Percentiles rank a stretch among this genome's conserved stretches.
Evolutionary conservation across 2,888 invertebrate species (phyloP).

Genomic region (Athalia circularis): DNA sequence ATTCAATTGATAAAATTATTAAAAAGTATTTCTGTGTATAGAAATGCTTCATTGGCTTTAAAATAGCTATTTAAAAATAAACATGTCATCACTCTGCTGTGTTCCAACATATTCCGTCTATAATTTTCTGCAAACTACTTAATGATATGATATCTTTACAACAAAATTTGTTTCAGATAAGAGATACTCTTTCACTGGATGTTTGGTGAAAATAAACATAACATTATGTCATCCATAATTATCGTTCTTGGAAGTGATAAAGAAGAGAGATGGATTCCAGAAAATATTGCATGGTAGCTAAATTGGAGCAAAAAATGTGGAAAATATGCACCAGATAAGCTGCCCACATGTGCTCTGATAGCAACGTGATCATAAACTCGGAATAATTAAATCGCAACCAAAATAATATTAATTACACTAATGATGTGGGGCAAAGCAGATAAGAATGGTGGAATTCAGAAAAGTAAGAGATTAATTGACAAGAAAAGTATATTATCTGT

Average conservation of each 20-base stretch:
- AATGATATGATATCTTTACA: neutral
- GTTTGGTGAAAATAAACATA: conserved; percentile 16
- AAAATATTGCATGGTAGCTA: neutral
- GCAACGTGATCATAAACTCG: neutral
- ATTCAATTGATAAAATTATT: too few species aligned
- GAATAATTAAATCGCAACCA: conserved; percentile 9
- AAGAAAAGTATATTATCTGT: neutral
- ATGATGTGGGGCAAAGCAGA: conserved; percentile 9
- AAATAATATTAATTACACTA: conserved; percentile 14
- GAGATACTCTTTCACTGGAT: neutral
- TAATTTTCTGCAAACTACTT: neutral
- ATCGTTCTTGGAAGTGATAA: neutral
- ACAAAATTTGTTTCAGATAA: conserved; percentile 37
- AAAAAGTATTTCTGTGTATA: too few species aligned
- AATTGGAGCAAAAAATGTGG: neutral
- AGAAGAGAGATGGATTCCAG: neutral
- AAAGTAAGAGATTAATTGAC: neutral
- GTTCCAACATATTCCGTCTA: neutral
- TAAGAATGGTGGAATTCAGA: neutral
- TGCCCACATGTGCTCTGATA: neutral
- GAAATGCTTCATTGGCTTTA: too few species aligned
- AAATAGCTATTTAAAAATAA: conserved; percentile 6
- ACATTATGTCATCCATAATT: conserved; percentile 11
- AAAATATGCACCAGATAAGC: neutral
- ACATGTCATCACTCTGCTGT: neutral